Percentiles rank a stretch among this genome's conserved stretches.
These are phyloP conservation scores for Neolamprologus toae DNA, from an alignment of 2,113 vertebrate species.

Conservation along the genomic window DNA sequence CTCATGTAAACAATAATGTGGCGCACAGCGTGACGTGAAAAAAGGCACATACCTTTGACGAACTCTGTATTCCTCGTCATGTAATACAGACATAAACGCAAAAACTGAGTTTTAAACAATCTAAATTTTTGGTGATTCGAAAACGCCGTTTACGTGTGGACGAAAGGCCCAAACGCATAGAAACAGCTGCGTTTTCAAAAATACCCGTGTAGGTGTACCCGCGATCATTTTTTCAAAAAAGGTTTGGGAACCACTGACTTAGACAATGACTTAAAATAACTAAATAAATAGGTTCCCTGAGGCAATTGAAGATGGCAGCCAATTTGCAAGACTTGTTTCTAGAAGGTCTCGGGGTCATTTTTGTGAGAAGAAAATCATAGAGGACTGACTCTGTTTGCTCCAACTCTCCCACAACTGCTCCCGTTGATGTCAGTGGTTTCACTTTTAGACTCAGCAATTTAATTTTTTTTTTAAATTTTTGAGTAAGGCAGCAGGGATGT, in stretches of 20 bases:
- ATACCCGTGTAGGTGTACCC: background rate
- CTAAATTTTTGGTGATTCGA: background rate
- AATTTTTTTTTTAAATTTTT: background rate
- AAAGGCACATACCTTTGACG: background rate
- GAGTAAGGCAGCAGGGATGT: background rate
- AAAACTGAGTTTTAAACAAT: background rate
- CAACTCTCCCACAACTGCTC: background rate
- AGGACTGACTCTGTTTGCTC: background rate
- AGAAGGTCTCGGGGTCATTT: background rate
- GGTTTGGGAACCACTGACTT: background rate
- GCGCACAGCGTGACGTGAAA: background rate
- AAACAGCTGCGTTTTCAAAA: background rate
- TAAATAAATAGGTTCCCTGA: background rate
- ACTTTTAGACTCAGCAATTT: background rate
- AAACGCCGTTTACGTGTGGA: background rate
- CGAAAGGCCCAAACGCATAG: background rate
- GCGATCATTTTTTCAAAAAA: background rate
- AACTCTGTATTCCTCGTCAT: background rate
- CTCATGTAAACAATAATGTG: background rate
- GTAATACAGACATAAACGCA: background rate
- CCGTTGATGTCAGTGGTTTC: background rate
- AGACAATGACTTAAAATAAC: background rate
- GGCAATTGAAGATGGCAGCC: background rate
- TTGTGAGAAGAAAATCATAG: background rate
- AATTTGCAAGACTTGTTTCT: background rate